Conservation (phyloP, 2,797 vertebrate species). For the Vireo griseus region DNA sequence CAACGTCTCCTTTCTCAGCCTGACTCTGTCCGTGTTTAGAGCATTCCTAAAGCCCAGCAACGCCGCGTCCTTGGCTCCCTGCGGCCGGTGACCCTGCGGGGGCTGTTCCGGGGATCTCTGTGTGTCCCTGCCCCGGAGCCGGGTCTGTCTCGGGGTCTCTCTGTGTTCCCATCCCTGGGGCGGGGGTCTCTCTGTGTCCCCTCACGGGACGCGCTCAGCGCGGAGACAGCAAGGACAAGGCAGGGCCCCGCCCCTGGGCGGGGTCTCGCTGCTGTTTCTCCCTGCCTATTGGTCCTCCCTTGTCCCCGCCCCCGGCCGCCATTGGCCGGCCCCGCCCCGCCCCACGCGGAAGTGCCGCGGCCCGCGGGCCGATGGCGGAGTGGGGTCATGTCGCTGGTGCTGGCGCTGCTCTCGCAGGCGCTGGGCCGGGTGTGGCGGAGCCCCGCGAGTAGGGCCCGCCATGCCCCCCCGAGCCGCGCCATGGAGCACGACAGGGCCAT, state of each 20-base stretch:
- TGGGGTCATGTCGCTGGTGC: not conserved
- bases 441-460: not conserved
- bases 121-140: not conserved
- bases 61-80: not conserved
- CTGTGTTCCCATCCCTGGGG: not conserved
- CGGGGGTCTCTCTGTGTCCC: not conserved
- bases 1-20: not conserved
- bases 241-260: not conserved
- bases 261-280: accelerated
- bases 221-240: accelerated
- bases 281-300: accelerated
- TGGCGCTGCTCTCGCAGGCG: not conserved
- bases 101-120: not conserved
- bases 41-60: not conserved
- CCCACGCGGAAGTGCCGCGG: not conserved
- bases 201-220: too few relatives aligned
- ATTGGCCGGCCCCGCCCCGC: not conserved
- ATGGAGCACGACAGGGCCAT: not conserved
- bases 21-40: too few relatives aligned
- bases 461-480: not conserved
- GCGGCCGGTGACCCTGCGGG: not conserved
- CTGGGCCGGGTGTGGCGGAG: not conserved
- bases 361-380: not conserved
- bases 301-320: not conserved
- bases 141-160: not conserved